phyloP scores from a whole-genome alignment of 2,888 invertebrate species.

The Philhelius pedissequus region DNA sequence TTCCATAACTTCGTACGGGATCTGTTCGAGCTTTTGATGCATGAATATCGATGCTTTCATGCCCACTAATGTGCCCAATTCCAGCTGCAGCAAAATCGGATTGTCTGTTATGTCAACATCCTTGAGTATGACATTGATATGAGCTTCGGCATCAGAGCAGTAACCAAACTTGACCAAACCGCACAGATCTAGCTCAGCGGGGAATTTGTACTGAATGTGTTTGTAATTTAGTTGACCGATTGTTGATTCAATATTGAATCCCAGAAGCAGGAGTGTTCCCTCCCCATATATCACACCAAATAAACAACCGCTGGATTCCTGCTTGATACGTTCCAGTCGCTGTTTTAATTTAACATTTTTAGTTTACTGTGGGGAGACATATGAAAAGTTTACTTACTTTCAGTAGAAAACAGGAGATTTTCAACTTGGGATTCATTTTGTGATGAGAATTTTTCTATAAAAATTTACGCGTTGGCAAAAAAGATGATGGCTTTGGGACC shows the following conservation, averaged over 20 bases:
- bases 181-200: constrained; percentile 88
- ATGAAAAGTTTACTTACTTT: constrained; percentile 80
- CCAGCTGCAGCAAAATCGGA: constrained; percentile 84
- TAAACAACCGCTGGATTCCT: constrained; percentile 84
- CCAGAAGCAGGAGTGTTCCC: constrained; percentile 84
- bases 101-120: constrained; percentile 90
- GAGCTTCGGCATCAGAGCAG: constrained; percentile 81
- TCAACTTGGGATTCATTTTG: constrained; percentile 86
- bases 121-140: constrained; percentile 83
- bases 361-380: not conserved
- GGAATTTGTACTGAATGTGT: constrained; percentile 83
- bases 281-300: constrained; percentile 88
- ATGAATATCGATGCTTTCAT: constrained; percentile 85
- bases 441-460: constrained; percentile 9
- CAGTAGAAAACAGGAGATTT: constrained; percentile 85
- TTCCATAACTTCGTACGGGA: constrained; percentile 83
- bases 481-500: constrained; percentile 31
- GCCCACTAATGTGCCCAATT: constrained; percentile 81
- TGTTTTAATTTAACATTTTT: constrained; percentile 73
- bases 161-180: constrained; percentile 86
- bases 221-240: constrained; percentile 80
- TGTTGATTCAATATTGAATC: constrained; percentile 83
- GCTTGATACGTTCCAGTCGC: constrained; percentile 84
- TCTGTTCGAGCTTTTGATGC: constrained; percentile 85
- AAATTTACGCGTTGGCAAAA: constrained; percentile 64